Conservation (phyloP, 30 jellyfish, hydroid and myxozoan genomes). For the Hydractinia symbiolongicarpus region DNA sequence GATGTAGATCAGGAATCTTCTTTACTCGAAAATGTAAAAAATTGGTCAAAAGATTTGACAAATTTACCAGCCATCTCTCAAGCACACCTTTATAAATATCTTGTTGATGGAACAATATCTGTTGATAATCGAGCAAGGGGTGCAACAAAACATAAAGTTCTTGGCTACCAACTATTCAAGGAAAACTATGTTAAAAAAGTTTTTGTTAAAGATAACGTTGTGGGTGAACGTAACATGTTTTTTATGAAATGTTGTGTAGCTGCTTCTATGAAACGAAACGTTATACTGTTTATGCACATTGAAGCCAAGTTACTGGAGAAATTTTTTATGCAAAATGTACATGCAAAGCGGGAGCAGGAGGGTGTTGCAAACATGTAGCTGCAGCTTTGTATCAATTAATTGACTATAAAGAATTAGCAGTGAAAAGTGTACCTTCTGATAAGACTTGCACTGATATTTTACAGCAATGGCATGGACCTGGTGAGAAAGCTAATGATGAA, state of each 20-base stretch:
- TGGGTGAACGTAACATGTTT: constrained; percentile 32
- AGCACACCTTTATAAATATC: background rate
- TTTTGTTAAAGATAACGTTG: constrained; percentile 44
- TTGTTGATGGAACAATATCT: constrained; percentile 7
- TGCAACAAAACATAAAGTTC: constrained; percentile 3
- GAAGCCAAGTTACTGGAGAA: constrained; percentile 6
- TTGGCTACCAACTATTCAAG: constrained; percentile 15
- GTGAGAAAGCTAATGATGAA: background rate
- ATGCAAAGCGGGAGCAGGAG: constrained; percentile 49
- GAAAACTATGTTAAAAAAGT: constrained; percentile 21
- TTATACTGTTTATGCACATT: constrained; percentile 22
- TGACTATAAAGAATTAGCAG: constrained; percentile 25
- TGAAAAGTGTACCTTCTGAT: constrained; percentile 6
- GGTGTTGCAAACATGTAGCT: constrained; percentile 58
- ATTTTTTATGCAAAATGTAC: no score
- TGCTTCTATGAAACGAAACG: constrained; percentile 22
- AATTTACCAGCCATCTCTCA: no score
- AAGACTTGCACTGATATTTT: constrained; percentile 22
- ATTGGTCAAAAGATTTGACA: no score
- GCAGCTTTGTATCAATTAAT: constrained; percentile 27
- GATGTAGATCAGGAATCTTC: no score
- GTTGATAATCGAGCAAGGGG: background rate
- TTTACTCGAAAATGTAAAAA: no score
- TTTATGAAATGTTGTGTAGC: constrained; percentile 14
- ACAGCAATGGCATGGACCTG: constrained; percentile 16